Base-by-base conservation (phyloP, 1,140 invertebrate genomes). In the Drosophila mauritiana region DNA sequence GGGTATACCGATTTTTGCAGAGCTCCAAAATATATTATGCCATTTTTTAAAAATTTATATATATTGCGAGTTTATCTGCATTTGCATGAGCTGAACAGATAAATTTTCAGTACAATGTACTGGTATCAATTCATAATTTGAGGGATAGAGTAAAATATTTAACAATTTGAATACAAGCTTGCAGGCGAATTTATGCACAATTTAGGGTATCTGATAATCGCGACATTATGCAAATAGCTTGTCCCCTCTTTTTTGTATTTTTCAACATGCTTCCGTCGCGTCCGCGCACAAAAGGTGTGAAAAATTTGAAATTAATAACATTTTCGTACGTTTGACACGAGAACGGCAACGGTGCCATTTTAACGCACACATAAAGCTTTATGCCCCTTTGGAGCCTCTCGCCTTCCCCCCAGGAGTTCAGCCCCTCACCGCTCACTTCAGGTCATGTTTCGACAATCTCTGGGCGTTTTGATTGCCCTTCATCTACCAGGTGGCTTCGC, bases 241-340 rank as follows among this genome's bases (percentile, higher is more conserved):
- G 25, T 49, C 27, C 31, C n/a, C 48, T 69, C 36, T 34, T 31
- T 36, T 57, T 57, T 57, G 43, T 25, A 20, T 22, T 36, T 6
- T 75, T 13, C 36, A 12, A 39, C 57, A 46, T 42, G 37, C 43
- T n/a, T 5, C 54, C 17, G 12, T 59, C 59, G 42, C 31, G 13
- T 12, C 42, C 46, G 27, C 15, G 17, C 43, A 73, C 67, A 77
- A 76, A 73, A 73, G 73, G 80, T 84, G 80, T 84, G 67, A 80
- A 76, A 77, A 84, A 84, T 80, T 77, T 80, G 79, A 84, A 73
- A 76, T 73, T 77, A 84, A 84, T 84, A 84, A 84, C 81, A 84
- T 77, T 84, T 77, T 83, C 67, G 65, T 72, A 84, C 76, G 79
- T 79, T 84, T 76, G 65, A 84, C 70, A 83, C 79, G 59, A 83